Evolutionary conservation across 2,797 vertebrate species (phyloP).

Genomic region (Anolis apletophallus): DNA sequence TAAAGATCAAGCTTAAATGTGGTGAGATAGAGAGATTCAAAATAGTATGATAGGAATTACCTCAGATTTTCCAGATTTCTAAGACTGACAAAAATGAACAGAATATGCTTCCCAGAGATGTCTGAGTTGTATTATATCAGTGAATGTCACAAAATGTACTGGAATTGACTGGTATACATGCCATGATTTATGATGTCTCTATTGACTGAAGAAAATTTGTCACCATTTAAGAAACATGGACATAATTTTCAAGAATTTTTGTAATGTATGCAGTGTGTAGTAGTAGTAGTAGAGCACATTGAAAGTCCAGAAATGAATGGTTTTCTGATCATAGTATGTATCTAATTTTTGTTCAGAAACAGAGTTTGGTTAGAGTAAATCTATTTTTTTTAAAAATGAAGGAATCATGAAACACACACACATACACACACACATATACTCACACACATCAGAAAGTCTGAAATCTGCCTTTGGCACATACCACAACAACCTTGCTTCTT

Average conservation of each 20-base stretch:
- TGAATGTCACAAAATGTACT: background rate
- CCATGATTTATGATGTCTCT: background rate
- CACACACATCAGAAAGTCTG: background rate
- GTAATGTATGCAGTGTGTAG: background rate
- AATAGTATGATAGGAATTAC: too few relatives aligned
- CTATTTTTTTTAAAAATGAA: background rate
- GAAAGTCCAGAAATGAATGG: background rate
- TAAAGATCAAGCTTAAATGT: too few relatives aligned
- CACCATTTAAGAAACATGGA: background rate
- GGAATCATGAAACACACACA: background rate
- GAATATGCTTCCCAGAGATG: background rate
- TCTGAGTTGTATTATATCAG: background rate
- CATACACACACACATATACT: too few relatives aligned
- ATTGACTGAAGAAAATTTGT: background rate
- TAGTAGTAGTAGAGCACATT: background rate
- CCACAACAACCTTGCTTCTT: background rate
- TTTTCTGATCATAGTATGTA: background rate
- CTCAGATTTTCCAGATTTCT: too few relatives aligned
- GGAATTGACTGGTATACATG: background rate
- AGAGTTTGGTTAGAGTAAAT: background rate
- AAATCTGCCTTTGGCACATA: background rate
- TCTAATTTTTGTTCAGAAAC: background rate
- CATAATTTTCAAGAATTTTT: background rate
- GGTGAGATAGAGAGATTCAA: too few relatives aligned
- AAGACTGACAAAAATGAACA: background rate